These are phyloP conservation scores for Mungos mungo DNA, from an alignment of 2,113 vertebrate species.

Conservation along the genomic window DNA sequence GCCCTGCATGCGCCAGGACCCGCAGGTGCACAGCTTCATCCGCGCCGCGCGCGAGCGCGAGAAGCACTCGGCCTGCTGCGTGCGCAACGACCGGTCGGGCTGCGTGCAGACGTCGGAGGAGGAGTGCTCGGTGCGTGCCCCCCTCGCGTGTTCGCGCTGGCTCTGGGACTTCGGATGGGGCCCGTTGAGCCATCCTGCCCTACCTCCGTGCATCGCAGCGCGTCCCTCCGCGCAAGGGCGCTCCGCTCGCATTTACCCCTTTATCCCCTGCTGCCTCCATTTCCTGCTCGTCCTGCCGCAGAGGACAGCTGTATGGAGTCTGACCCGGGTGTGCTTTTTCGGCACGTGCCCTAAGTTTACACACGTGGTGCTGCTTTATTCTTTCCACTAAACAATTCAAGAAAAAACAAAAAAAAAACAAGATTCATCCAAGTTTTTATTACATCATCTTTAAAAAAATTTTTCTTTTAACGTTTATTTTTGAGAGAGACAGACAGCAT, in stretches of 20 bases:
- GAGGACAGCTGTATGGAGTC: rapidly evolving
- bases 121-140: slow-evolving; percentile 92
- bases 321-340: background rate
- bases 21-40: slow-evolving; percentile 94
- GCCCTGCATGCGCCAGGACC: slow-evolving; percentile 98
- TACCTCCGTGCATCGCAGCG: rapidly evolving
- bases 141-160: background rate
- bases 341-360: background rate
- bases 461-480: no score
- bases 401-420: background rate
- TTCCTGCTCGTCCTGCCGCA: rapidly evolving
- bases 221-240: no score
- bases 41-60: slow-evolving; percentile 90
- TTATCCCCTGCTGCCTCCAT: no score
- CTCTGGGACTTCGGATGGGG: background rate
- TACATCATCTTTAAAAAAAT: background rate
- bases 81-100: slow-evolving; percentile 96
- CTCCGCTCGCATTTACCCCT: background rate
- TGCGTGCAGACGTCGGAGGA: slow-evolving; percentile 96
- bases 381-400: background rate
- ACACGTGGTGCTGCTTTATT: background rate
- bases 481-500: no score
- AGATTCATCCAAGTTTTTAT: background rate
- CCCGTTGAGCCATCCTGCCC: no score
- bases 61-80: slow-evolving; percentile 96